Evolutionary conservation across 2,113 vertebrate species (phyloP), one percentile per base, ranked within the genome.

Genomic region (Ptilorrhoa leucosticta): DNA sequence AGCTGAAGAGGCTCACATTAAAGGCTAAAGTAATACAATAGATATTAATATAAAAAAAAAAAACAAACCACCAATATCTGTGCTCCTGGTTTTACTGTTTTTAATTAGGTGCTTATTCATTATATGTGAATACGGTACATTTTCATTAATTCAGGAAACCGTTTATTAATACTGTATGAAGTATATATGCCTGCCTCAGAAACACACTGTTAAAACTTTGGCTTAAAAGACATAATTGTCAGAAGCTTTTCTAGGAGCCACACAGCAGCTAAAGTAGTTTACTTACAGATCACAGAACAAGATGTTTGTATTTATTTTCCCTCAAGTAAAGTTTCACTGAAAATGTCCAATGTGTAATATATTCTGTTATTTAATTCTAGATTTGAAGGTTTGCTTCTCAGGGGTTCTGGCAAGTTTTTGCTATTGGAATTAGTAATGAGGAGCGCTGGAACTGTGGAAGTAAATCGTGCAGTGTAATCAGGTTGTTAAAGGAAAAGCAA

Each of bases 1-100:
- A 98, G 96, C 95, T 98, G 98, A 98, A 98, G 98, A 97, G 97
- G 95, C 91, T 97, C 97, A 96, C 96, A 97, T 97, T 97, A 97
- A 98, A 98, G 93, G 93, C 97, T 97, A 86, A 97, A 97, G 96
- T 96, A 97, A 96, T 93, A 97, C 96, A 98, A 98, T 98, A 95
- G 98, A 97, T 98, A 98, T 97, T 97, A 98, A 96, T 97, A 97
- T 89, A 95, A 92, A 84, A 76, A 90, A 96, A 90, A 70, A 26
- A 81, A 19, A 27, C 37, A 31, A 83, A 31, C 10, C 6, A 51
- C n/a, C 96, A 97, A 95, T 98, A 97, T 98, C 97, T 96, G 79
- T 94, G 96, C 95, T 97, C 81, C 84, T 97, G 95, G 94, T 85
- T 97, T 97, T 85, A 80, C 96, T 69, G 37, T 78, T 97, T 97